A percentile compares a stretch with the other conserved stretches of the same genome.
Conservation (phyloP, 2,888 invertebrate species). For the Hermaeophaga mercurialis region DNA sequence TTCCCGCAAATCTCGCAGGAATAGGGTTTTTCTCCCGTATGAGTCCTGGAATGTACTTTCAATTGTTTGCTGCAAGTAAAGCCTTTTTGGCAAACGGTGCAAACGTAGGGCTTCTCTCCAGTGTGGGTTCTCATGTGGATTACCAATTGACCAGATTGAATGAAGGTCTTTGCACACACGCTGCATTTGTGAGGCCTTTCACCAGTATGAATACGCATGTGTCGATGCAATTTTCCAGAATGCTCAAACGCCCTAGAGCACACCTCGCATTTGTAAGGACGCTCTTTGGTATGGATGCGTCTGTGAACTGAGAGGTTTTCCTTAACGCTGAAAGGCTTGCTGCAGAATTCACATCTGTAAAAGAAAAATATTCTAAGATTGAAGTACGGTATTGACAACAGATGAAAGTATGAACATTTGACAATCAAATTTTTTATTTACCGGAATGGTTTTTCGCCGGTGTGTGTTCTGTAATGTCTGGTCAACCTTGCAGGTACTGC, state of each 20-base stretch:
- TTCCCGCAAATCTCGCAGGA: conserved; percentile 90
- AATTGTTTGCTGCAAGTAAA: conserved; percentile 92
- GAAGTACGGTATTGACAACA: no score
- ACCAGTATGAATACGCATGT: conserved; percentile 89
- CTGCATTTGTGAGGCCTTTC: conserved; percentile 89
- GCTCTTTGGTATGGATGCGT: conserved; percentile 89
- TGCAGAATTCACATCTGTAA: conserved; percentile 79
- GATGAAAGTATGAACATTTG: no score
- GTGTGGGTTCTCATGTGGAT: conserved; percentile 91
- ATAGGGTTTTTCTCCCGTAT: conserved; percentile 90
- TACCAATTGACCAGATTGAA: conserved; percentile 88
- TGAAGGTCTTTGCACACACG: conserved; percentile 87
- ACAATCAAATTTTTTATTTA: conserved; percentile 1
- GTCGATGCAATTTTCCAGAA: conserved; percentile 86
- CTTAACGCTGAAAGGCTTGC: conserved; percentile 90
- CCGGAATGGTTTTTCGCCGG: conserved; percentile 84
- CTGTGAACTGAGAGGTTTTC: conserved; percentile 90
- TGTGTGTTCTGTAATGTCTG: conserved; percentile 87
- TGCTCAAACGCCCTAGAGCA: conserved; percentile 90
- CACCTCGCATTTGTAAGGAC: conserved; percentile 87
- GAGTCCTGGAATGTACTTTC: conserved; percentile 89
- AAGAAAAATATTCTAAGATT: conserved; percentile 4
- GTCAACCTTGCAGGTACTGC: conserved; percentile 85
- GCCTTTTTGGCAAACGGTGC: conserved; percentile 82
- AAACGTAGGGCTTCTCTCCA: conserved; percentile 81